phyloP scores from a whole-genome alignment of 2,113 vertebrate species.

The Onychostruthus taczanowskii region DNA sequence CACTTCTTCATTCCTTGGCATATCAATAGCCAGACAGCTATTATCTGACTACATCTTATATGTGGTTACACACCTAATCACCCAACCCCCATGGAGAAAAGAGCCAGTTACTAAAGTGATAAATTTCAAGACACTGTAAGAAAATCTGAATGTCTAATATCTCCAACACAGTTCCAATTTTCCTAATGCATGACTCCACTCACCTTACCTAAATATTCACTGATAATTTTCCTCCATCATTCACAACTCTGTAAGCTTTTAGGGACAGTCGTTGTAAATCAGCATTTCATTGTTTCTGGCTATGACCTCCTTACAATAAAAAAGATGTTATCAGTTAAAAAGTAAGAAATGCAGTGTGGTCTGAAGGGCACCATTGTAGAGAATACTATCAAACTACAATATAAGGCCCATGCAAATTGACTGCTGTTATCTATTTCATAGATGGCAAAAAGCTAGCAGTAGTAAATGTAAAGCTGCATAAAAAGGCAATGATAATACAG shows the following conservation, averaged over 20 bases:
- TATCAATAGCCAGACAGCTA: neutral
- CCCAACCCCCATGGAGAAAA: neutral
- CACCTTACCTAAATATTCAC: constrained; percentile 27
- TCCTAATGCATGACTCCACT: constrained; percentile 47
- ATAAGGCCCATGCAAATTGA: constrained; percentile 60
- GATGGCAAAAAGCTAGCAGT: constrained; percentile 20
- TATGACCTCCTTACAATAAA: constrained; percentile 56
- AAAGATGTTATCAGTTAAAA: constrained; percentile 57
- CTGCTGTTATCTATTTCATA: constrained; percentile 47
- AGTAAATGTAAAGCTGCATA: neutral
- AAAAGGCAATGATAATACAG: constrained; percentile 2
- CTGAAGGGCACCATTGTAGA: neutral
- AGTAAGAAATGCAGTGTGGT: constrained; percentile 30
- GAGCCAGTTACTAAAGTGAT: constrained; percentile 15
- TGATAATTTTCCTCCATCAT: constrained; percentile 31
- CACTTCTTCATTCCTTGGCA: neutral
- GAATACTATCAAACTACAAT: constrained; percentile 44
- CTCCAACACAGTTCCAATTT: constrained; percentile 37
- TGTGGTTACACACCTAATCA: neutral
- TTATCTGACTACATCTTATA: neutral
- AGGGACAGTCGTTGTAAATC: constrained; percentile 62
- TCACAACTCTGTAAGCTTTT: constrained; percentile 59
- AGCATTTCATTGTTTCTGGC: constrained; percentile 58
- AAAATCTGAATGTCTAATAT: constrained; percentile 39
- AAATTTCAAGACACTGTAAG: constrained; percentile 2